Percentiles rank a stretch among this genome's conserved stretches.
Evolutionary conservation across 2,797 vertebrate species (phyloP).

Genomic region (Champsocephalus gunnari): DNA sequence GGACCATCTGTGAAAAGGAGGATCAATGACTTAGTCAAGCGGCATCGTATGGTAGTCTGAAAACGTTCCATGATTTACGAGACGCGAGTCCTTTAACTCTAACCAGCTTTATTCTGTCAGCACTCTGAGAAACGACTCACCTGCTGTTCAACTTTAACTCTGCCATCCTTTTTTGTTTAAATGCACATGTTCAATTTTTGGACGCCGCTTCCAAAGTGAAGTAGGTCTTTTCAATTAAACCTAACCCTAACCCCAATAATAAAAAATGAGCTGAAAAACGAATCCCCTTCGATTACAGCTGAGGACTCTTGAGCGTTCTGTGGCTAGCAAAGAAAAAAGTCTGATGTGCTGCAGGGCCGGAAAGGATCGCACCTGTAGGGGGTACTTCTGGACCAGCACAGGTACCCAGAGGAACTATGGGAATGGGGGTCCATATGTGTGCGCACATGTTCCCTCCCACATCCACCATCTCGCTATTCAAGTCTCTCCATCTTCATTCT

Average conservation of each 20-base stretch:
- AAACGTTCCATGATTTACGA: constrained; percentile 67
- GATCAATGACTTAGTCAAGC: constrained; percentile 75
- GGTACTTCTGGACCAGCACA: constrained; percentile 18
- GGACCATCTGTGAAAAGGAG: constrained; percentile 62
- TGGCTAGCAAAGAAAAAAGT: constrained; percentile 10
- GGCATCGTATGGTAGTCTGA: constrained; percentile 62
- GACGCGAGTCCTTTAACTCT: constrained; percentile 30
- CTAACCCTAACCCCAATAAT: constrained; percentile 21
- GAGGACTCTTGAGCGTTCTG: constrained; percentile 35
- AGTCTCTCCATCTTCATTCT: constrained; percentile 53
- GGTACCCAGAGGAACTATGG: constrained; percentile 12
- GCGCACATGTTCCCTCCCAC: constrained; percentile 34
- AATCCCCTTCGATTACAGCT: constrained; percentile 36
- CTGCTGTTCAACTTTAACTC: constrained; percentile 50
- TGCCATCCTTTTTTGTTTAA: constrained; percentile 4
- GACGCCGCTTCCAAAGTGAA: constrained; percentile 27
- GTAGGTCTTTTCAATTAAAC: constrained; percentile 34
- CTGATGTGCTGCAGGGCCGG: not conserved
- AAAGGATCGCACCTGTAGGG: constrained; percentile 48
- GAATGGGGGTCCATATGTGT: constrained; percentile 36
- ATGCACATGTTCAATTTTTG: constrained; percentile 37
- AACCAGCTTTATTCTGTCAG: constrained; percentile 47
- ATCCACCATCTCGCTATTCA: constrained; percentile 15
- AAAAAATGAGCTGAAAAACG: constrained; percentile 37
- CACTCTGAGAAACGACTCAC: constrained; percentile 38